These are phyloP conservation scores for Lampris megalopsis DNA, from an alignment of 2,113 vertebrate species.

Conservation along the genomic window DNA sequence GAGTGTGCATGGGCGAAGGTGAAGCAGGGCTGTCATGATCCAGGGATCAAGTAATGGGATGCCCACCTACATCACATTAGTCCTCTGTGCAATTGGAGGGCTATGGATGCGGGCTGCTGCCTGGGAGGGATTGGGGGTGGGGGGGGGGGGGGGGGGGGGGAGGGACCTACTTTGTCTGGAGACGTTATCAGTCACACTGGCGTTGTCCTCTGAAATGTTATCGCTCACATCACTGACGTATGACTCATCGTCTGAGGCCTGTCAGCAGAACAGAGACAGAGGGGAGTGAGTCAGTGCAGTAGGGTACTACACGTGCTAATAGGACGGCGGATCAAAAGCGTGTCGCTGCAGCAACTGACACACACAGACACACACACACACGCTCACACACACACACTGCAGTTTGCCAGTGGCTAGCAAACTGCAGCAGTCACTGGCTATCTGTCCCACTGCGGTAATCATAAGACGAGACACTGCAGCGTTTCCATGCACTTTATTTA, in stretches of 20 bases:
- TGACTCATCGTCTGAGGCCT: constrained; percentile 99
- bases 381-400: constrained; percentile 29
- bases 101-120: background rate
- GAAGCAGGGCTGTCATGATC: constrained; percentile 3
- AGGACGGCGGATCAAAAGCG: constrained; percentile 8
- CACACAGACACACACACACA: constrained; percentile 21
- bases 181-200: constrained; percentile 96
- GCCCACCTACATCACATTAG: constrained; percentile 35
- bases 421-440: constrained; percentile 65
- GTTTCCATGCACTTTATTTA: constrained; percentile 61
- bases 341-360: background rate
- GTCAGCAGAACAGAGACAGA: constrained; percentile 63
- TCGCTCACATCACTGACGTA: constrained; percentile 99
- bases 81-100: constrained; percentile 13
- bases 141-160: background rate
- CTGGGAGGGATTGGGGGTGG: background rate
- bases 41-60: constrained; percentile 15
- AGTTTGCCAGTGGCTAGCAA: constrained; percentile 68
- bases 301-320: constrained; percentile 29
- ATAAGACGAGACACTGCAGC: constrained; percentile 67
- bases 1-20: background rate
- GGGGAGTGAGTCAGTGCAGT: constrained; percentile 43
- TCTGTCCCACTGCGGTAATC: constrained; percentile 69
- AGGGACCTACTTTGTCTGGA: constrained; percentile 94
- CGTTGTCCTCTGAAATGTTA: constrained; percentile 99